These are phyloP conservation scores for Zaprionus lineosus DNA, from an alignment of 2,888 invertebrate genomes.

Conservation along the genomic window DNA sequence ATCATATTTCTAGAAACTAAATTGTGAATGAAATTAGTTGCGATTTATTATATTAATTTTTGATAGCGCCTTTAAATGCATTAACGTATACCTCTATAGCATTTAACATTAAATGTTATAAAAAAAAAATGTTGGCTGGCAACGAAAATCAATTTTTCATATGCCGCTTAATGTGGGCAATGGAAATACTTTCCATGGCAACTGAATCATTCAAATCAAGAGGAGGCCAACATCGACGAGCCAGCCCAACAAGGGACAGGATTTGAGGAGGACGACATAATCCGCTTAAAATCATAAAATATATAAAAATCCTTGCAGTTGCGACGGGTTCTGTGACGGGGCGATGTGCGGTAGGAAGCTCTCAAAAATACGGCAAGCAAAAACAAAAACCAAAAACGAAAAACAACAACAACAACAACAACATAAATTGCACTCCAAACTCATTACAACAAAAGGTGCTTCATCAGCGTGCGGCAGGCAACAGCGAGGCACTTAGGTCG, in stretches of 20 bases:
- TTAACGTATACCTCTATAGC: too few species aligned
- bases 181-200: constrained; percentile 51
- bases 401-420: too few species aligned
- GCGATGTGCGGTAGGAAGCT: constrained; percentile 12
- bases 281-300: constrained; percentile 64
- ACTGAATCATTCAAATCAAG: constrained; percentile 24
- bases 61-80: too few species aligned
- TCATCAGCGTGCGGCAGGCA: constrained; percentile 56
- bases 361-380: constrained; percentile 26
- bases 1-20: too few species aligned
- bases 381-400: constrained; percentile 6
- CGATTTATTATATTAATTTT: too few species aligned
- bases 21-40: too few species aligned
- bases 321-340: background rate
- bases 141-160: too few species aligned
- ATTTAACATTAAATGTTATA: too few species aligned
- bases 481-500: constrained; percentile 62
- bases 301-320: constrained; percentile 18
- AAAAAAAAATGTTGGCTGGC: too few species aligned
- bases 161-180: too few species aligned
- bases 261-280: constrained; percentile 46
- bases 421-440: constrained; percentile 74
- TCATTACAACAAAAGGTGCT: constrained; percentile 79
- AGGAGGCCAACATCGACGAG: background rate
- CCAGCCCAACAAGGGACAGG: constrained; percentile 4